phyloP scores from a whole-genome alignment of 2,888 invertebrate genomes.

The Polyommatus iphigenia region DNA sequence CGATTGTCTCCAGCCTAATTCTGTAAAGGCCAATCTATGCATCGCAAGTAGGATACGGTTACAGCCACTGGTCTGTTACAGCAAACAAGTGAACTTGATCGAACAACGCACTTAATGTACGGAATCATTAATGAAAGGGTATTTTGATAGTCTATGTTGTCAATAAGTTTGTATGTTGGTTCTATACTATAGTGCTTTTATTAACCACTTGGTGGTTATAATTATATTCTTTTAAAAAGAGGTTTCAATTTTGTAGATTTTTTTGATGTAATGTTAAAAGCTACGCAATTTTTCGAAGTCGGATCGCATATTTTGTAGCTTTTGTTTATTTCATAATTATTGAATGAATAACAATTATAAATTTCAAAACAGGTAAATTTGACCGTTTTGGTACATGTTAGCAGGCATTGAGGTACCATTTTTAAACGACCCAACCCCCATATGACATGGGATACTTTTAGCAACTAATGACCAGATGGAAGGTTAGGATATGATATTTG shows the following conservation, averaged over 20 bases:
- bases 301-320: too few species aligned
- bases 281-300: too few species aligned
- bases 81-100: neutral
- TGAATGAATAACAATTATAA: too few species aligned
- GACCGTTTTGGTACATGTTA: neutral
- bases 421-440: neutral
- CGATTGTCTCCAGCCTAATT: slow-evolving; percentile 19
- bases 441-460: slow-evolving; percentile 48
- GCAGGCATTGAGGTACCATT: neutral
- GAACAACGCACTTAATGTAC: neutral
- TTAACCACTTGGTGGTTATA: too few species aligned
- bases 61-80: neutral
- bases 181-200: too few species aligned
- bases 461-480: slow-evolving; percentile 48
- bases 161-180: too few species aligned
- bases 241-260: too few species aligned
- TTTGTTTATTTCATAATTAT: too few species aligned
- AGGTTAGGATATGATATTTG: slow-evolving; percentile 69
- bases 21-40: slow-evolving; percentile 1
- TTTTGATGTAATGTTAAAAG: too few species aligned
- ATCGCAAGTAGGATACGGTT: neutral
- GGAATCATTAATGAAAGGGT: neutral
- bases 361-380: neutral
- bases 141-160: neutral
- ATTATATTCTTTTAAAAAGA: too few species aligned